Base-by-base conservation (phyloP, 2,888 invertebrate species). In the Chironomus tentans region DNA sequence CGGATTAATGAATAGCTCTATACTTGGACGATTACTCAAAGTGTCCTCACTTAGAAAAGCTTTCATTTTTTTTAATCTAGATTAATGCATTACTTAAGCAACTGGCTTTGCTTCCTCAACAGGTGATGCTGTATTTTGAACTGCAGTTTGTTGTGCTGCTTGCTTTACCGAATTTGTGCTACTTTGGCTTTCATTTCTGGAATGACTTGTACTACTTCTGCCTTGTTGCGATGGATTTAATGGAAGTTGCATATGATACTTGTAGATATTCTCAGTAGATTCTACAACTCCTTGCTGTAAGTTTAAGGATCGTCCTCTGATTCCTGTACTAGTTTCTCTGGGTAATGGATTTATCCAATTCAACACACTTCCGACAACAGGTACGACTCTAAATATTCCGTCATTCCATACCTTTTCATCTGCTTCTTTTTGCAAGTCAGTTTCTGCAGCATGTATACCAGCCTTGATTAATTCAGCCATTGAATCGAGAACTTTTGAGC, bases 301-400 rank as follows among this genome's bases (percentile, higher is more conserved):
- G 84, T 94, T 92, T 78, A 95, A 87, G 83, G 90, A 94, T 81
- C 94, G 87, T 70, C 94, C 97, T 83, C 88, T 91, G 79, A 91
- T 92, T 79, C 90, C 92, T 6, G 89, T 86, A 79, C 90, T 92
- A 4, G 89, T 86, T 79, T 92, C 92, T 81, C 91, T 93, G 24
- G 88, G 85, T 4, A 92, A 88, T 7, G 97, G 98, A 70, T 95
- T 93, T 93, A 95, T 97, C 98, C 98, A 98, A 85, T 96, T 95
- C 72, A 97, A 92, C 76, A 98, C 89, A 22, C 94, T 91, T 0
- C 97, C 95, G 77, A 98, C 94, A 2, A 98, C 92, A 0, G 98
- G 98, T 79, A 98, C 94, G 79, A 97, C 95, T 21, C 98, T 87
- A 78, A 98, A 86, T 77, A 98, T 90, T 1, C 98, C 98, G 84